These are phyloP conservation scores for Globicephala melas DNA, from an alignment of 2,113 vertebrate species.

Conservation along the genomic window DNA sequence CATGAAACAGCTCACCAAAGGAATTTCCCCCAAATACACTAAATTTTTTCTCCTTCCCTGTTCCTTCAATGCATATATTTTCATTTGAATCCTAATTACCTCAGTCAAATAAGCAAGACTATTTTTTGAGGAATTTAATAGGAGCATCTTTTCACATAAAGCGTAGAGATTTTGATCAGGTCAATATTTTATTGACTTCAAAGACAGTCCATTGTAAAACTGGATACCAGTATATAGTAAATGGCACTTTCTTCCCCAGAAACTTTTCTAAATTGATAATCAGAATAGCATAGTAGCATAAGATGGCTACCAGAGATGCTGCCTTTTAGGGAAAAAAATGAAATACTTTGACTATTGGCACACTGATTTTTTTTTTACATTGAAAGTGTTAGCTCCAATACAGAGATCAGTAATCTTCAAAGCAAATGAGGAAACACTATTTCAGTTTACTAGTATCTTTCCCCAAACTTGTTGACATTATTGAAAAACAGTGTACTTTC, in stretches of 20 bases:
- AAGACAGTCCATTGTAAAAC: not conserved
- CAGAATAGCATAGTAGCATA: not conserved
- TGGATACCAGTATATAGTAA: not conserved
- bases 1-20: not conserved
- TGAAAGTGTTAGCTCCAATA: not conserved
- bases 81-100: not conserved
- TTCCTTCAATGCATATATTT: conserved; percentile 1
- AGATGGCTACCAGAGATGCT: not conserved
- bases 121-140: not conserved
- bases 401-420: not conserved
- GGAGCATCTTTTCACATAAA: not conserved
- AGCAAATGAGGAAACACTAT: not conserved
- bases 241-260: not conserved
- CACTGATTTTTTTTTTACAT: not conserved
- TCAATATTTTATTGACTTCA: not conserved
- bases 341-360: not conserved
- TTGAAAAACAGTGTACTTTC: not conserved
- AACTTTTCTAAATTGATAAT: not conserved
- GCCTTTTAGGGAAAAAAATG: not conserved
- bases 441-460: not conserved
- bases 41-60: not conserved
- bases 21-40: not conserved
- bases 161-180: not conserved
- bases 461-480: not conserved
- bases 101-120: not conserved